A percentile compares a stretch with the other conserved stretches of the same genome.
Conservation (phyloP, 2,113 vertebrate species). For the Accipiter virgatus region DNA sequence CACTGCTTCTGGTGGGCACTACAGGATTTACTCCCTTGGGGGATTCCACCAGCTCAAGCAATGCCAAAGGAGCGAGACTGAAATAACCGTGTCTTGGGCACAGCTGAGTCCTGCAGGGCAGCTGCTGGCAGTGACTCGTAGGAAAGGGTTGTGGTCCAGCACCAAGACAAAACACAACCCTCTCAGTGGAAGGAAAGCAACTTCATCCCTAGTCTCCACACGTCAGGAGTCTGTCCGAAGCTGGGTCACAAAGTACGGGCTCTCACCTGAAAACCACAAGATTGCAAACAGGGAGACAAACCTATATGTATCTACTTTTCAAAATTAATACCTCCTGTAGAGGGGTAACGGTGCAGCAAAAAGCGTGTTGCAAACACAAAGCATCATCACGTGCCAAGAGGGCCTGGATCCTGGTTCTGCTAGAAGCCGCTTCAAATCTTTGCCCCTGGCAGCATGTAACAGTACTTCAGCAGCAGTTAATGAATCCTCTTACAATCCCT, state of each 20-base stretch:
- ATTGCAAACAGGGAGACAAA: neutral
- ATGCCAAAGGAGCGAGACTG: neutral
- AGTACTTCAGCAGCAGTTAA: neutral
- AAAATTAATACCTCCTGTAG: neutral
- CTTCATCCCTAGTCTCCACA: accelerated
- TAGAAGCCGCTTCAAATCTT: neutral
- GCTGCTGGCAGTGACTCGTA: neutral
- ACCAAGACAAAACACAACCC: neutral
- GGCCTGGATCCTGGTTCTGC: neutral
- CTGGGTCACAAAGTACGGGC: neutral
- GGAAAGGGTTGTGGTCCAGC: neutral
- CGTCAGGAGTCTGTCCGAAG: neutral
- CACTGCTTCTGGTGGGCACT: slow-evolving; percentile 11
- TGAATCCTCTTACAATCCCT: neutral
- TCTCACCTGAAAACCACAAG: neutral
- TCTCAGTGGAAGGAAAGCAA: neutral
- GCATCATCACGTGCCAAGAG: accelerated
- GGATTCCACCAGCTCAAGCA: neutral
- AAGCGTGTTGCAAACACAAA: accelerated
- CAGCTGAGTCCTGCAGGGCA: neutral
- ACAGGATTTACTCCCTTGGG: neutral
- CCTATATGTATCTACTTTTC: neutral
- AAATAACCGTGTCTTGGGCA: neutral
- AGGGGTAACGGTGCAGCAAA: neutral
- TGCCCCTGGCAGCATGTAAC: neutral